These are phyloP conservation scores for Phoxinus dragarum DNA, from an alignment of 2,797 vertebrate genomes.

Conservation along the genomic window DNA sequence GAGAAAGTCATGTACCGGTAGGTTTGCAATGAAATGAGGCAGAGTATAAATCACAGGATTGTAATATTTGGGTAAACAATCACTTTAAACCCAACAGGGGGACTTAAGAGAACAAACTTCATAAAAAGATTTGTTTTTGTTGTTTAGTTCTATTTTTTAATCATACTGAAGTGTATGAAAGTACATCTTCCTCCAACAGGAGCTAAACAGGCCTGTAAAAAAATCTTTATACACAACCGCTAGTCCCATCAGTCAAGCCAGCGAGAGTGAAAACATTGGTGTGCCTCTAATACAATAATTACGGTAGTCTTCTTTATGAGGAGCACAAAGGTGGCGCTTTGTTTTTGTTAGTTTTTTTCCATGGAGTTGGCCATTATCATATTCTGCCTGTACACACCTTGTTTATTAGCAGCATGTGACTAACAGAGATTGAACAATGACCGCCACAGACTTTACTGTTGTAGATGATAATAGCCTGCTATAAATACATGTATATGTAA, in stretches of 20 bases:
- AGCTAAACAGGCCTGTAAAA: background rate
- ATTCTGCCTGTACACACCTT: background rate
- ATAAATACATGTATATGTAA: background rate
- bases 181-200: background rate
- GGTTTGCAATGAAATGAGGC: background rate
- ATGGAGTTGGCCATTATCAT: background rate
- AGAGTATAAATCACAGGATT: background rate
- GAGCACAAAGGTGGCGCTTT: background rate
- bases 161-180: background rate
- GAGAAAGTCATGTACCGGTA: background rate
- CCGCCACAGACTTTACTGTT: background rate
- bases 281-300: background rate
- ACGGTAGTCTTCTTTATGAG: background rate
- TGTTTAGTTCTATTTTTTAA: background rate
- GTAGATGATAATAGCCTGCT: background rate
- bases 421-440: background rate
- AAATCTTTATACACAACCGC: background rate
- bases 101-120: background rate
- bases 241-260: background rate
- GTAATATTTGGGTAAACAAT: background rate
- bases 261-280: background rate
- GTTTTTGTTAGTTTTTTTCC: background rate
- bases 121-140: background rate
- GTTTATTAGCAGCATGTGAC: constrained; percentile 12
- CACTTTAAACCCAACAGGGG: background rate